Percentiles rank a stretch among this genome's conserved stretches.
These are phyloP conservation scores for Propithecus deckenii DNA, from an alignment of 2,797 vertebrate genomes.

Conservation along the genomic window DNA sequence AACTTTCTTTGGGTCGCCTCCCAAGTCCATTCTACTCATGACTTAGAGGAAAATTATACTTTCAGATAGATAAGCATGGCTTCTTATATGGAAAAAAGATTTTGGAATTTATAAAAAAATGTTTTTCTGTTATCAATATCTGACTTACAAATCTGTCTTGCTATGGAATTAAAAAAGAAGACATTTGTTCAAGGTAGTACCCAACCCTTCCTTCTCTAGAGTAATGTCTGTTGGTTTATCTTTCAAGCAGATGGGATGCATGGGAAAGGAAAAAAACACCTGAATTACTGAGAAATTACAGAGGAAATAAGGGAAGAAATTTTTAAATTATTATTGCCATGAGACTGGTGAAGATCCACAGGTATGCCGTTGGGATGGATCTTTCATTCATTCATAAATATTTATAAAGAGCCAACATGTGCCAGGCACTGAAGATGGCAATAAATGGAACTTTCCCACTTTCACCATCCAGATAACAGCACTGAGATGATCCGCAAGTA, in stretches of 20 bases:
- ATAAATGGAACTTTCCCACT: neutral
- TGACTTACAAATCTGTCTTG: neutral
- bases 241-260: neutral
- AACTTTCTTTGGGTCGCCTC: neutral
- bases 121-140: neutral
- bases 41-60: neutral
- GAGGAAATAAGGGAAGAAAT: neutral
- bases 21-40: neutral
- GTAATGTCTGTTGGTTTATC: neutral
- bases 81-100: neutral
- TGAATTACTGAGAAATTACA: neutral
- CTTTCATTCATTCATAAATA: neutral
- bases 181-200: neutral
- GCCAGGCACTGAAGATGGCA: neutral
- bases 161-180: neutral
- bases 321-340: neutral
- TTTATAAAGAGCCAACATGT: neutral
- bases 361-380: neutral
- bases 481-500: neutral
- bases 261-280: neutral
- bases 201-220: neutral
- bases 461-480: neutral
- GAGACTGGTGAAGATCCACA: neutral
- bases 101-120: neutral
- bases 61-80: neutral